Conservation (phyloP, 2,113 vertebrate species). For the Helogale parvula region DNA sequence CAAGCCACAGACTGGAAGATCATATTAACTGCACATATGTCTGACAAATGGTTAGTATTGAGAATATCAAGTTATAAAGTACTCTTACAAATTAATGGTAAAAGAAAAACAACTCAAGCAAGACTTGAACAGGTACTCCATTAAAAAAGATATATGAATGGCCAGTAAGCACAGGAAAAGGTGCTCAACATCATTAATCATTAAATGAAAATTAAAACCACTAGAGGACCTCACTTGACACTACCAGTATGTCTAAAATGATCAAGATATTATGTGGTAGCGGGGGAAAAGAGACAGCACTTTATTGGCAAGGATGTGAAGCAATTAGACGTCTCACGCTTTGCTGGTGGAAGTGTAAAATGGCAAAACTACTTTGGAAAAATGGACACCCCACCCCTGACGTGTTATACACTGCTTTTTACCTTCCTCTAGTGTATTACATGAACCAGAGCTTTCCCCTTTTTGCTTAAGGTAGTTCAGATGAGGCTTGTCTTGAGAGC, state of each 20-base stretch:
- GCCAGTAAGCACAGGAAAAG: neutral
- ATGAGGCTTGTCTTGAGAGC: neutral
- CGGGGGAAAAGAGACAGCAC: neutral
- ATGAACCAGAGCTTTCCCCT: neutral
- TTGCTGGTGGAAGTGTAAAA: neutral
- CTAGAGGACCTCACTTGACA: neutral
- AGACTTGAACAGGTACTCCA: neutral
- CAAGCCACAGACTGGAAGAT: neutral
- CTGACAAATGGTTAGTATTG: neutral
- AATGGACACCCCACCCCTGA: neutral
- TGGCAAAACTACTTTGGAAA: neutral
- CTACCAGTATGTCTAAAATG: neutral
- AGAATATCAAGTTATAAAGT: neutral
- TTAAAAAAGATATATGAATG: neutral
- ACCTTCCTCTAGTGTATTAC: neutral
- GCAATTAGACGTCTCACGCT: neutral
- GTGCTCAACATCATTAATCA: neutral
- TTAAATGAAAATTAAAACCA: constrained; percentile 20
- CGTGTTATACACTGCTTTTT: neutral
- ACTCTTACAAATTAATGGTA: constrained; percentile 27
- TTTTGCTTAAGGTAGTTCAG: neutral
- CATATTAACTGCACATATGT: neutral
- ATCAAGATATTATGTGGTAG: neutral
- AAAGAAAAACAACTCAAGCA: constrained; percentile 1
- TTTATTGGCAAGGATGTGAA: neutral